phyloP scores from a whole-genome alignment of 2,888 invertebrate species.

The Onthophagus sagittarius region DNA sequence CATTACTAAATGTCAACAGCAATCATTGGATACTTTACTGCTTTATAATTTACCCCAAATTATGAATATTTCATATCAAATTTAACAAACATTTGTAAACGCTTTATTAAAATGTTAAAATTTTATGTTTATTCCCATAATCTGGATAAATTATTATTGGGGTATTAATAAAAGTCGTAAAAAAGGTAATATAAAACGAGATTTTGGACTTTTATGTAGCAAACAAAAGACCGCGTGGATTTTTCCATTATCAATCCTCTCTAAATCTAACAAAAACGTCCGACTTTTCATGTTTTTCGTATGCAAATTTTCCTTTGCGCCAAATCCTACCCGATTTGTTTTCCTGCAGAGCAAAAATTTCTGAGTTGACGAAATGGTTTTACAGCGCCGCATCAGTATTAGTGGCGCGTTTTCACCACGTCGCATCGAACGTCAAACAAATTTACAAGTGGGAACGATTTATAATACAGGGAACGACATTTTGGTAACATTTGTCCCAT shows the following conservation, averaged over 20 bases:
- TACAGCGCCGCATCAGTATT: background rate
- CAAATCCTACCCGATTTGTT: background rate
- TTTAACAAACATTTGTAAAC: too few relatives aligned
- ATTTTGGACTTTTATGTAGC: background rate
- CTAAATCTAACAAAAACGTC: background rate
- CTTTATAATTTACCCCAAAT: background rate
- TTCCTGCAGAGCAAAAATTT: background rate
- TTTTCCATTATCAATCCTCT: background rate
- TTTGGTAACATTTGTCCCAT: background rate
- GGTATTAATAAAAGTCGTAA: background rate
- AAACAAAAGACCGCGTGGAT: background rate
- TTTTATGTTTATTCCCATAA: background rate
- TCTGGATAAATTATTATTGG: background rate
- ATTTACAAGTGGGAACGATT: background rate
- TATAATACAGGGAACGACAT: background rate
- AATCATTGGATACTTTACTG: background rate
- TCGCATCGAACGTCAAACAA: background rate
- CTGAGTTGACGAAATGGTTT: background rate
- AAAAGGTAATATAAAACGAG: background rate
- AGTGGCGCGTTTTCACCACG: too few relatives aligned
- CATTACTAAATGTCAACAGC: background rate
- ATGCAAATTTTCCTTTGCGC: background rate
- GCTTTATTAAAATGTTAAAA: too few relatives aligned
- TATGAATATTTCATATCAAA: too few relatives aligned
- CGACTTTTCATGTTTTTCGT: background rate